phyloP scores from a whole-genome alignment of 2,113 vertebrate species.

The Gopherus evgoodei region DNA sequence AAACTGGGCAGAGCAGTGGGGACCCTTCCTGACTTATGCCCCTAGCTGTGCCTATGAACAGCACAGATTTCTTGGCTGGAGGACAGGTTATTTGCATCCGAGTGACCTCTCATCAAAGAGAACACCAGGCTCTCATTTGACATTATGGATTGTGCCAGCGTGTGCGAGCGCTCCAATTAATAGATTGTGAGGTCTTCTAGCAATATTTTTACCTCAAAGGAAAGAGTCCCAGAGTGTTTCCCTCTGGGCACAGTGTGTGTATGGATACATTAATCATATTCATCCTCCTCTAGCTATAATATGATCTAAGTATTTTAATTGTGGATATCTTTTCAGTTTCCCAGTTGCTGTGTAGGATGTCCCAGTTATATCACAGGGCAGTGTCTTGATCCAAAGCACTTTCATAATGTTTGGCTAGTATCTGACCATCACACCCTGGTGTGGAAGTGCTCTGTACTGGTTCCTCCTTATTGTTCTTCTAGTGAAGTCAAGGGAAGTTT shows the following conservation, averaged over 20 bases:
- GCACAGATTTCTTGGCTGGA: background rate
- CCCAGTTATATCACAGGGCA: background rate
- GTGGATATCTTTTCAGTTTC: background rate
- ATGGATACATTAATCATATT: background rate
- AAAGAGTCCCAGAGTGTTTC: background rate
- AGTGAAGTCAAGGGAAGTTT: slow-evolving; percentile 34
- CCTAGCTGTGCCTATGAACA: background rate
- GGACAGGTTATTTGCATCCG: background rate
- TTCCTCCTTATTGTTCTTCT: slow-evolving; percentile 36
- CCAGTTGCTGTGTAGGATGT: background rate
- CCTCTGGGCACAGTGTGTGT: background rate
- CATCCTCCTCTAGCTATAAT: background rate
- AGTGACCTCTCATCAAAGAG: background rate
- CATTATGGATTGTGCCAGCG: background rate
- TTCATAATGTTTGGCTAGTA: slow-evolving; percentile 2
- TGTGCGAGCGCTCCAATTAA: background rate
- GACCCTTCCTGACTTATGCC: background rate
- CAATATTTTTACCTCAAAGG: background rate
- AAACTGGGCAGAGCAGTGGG: background rate
- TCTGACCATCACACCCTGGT: background rate
- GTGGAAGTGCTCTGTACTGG: background rate
- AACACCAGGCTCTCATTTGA: background rate
- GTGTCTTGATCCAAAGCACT: background rate
- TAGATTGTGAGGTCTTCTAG: background rate
- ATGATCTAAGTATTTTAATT: background rate